phyloP scores from a whole-genome alignment of 2,797 vertebrate genomes.

The Atherinosoma microstoma region DNA sequence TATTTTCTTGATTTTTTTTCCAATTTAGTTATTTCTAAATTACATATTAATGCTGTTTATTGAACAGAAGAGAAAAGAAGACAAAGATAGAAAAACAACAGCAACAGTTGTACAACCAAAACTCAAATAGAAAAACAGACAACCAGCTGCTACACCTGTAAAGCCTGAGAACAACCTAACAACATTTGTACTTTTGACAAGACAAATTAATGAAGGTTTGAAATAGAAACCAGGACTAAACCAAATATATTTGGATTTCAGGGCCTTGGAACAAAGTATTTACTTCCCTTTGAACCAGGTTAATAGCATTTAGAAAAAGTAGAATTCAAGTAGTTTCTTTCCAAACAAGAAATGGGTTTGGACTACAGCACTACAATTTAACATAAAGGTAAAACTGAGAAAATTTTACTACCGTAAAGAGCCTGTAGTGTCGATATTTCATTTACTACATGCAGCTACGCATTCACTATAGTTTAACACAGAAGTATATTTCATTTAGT shows the following conservation, averaged over 20 bases:
- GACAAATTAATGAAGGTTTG: not conserved
- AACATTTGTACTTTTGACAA: not conserved
- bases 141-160: not conserved
- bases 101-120: not conserved
- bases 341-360: no score
- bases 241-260: not conserved
- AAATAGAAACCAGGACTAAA: not conserved
- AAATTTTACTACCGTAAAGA: not conserved
- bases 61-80: not conserved
- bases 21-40: not conserved
- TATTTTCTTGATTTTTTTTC: not conserved
- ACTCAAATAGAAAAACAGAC: no score
- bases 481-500: no score
- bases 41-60: not conserved
- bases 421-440: not conserved
- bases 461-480: no score
- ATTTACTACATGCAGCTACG: no score
- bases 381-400: not conserved
- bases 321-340: no score
- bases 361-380: not conserved
- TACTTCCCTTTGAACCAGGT: not conserved
- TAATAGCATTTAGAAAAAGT: not conserved
- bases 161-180: not conserved
- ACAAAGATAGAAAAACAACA: not conserved
- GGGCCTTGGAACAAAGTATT: not conserved